phyloP scores from a whole-genome alignment of 2,797 vertebrate genomes.

The Oreonectes daqikongensis region DNA sequence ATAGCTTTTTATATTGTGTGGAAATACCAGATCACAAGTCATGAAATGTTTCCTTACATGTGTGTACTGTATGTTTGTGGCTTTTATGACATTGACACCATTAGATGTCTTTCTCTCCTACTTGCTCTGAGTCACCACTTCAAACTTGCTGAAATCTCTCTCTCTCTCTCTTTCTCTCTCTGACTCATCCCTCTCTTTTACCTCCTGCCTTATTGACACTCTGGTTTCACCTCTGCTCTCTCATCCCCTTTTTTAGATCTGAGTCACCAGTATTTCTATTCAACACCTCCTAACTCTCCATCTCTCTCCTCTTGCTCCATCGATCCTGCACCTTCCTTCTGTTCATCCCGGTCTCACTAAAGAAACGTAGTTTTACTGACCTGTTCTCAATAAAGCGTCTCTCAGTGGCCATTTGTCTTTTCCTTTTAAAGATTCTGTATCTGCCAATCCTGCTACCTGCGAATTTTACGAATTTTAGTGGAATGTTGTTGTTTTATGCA shows the following conservation, averaged over 20 bases:
- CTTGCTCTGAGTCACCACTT: conserved; percentile 50
- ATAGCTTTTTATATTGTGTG: too few species aligned
- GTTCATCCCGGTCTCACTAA: conserved; percentile 18
- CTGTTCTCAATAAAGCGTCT: conserved; percentile 12
- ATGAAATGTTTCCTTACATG: not conserved
- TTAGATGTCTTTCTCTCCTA: conserved; percentile 32
- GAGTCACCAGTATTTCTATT: conserved; percentile 43
- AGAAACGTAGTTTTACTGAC: not conserved
- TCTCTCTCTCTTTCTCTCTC: conserved; percentile 20
- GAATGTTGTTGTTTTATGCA: too few species aligned
- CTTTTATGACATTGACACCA: conserved; percentile 45
- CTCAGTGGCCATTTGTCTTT: conserved; percentile 1
- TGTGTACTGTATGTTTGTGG: conserved; percentile 13
- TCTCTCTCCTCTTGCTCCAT: conserved; percentile 10
- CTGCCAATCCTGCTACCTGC: too few species aligned
- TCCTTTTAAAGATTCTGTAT: not conserved
- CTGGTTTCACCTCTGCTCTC: conserved; percentile 19
- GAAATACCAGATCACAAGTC: conserved; percentile 1
- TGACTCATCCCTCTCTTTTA: conserved; percentile 41
- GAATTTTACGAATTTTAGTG: too few species aligned
- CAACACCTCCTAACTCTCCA: conserved; percentile 37
- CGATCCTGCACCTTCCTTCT: conserved; percentile 23
- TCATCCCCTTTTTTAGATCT: conserved; percentile 28
- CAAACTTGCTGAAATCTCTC: conserved; percentile 38
- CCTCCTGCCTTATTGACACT: conserved; percentile 21